These are phyloP conservation scores for Poeciliopsis presidionis DNA, from an alignment of 2,797 vertebrate genomes.

Conservation along the genomic window DNA sequence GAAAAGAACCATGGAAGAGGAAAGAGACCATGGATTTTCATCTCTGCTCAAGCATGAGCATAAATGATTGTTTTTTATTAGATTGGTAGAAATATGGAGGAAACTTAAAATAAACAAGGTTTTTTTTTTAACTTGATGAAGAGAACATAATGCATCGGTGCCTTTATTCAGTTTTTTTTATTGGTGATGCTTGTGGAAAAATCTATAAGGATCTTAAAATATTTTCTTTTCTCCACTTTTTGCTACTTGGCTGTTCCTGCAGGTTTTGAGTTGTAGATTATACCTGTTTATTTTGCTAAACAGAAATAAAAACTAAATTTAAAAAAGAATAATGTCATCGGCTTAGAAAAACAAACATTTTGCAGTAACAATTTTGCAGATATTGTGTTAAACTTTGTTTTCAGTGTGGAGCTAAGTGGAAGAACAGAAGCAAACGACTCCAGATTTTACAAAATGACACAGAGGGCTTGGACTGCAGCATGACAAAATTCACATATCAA, in stretches of 20 bases:
- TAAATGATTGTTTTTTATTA: constrained; percentile 42
- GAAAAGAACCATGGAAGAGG: constrained; percentile 46
- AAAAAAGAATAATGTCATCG: neutral
- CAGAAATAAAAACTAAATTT: neutral
- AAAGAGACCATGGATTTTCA: constrained; percentile 42
- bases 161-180: neutral
- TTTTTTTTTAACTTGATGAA: neutral
- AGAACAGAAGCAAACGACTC: neutral
- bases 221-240: neutral
- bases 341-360: neutral
- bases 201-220: neutral
- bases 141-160: too few relatives aligned
- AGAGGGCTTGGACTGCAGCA: neutral
- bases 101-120: neutral
- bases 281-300: neutral
- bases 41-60: constrained; percentile 30
- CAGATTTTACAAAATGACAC: neutral
- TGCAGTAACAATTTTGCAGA: neutral
- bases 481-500: neutral
- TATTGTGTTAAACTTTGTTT: neutral
- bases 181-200: neutral
- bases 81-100: neutral
- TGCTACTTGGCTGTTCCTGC: neutral
- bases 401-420: neutral
- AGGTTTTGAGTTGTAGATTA: neutral